Evolutionary conservation across 1,140 invertebrate species (phyloP).

Genomic region (Mycetomoellerius zeteki): DNA sequence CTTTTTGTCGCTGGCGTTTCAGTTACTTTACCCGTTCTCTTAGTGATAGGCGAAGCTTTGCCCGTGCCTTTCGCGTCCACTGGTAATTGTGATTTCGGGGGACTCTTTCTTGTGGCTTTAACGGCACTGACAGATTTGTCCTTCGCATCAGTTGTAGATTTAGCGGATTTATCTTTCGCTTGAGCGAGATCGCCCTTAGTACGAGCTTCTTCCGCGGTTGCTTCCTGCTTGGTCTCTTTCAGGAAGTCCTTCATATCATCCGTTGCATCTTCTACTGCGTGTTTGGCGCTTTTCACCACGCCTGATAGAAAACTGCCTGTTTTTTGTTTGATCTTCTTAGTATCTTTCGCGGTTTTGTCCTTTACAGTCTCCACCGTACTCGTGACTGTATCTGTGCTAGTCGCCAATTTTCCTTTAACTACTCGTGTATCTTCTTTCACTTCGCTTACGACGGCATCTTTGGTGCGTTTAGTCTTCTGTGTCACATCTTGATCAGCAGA

Average conservation of each 20-base stretch:
- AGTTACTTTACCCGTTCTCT: background rate
- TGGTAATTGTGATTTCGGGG: conserved; percentile 12
- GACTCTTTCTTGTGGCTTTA: conserved; percentile 60
- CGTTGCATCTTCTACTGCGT: conserved; percentile 80
- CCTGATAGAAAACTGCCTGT: conserved; percentile 72
- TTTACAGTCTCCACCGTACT: conserved; percentile 32
- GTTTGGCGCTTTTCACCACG: conserved; percentile 75
- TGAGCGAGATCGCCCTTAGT: conserved; percentile 54
- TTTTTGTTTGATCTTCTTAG: conserved; percentile 72
- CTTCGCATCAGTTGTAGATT: conserved; percentile 32
- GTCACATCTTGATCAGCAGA: conserved; percentile 8
- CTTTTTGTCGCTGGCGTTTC: conserved; percentile 70
- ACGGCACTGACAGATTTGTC: conserved; percentile 24
- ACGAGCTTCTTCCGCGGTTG: conserved; percentile 70
- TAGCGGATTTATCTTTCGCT: conserved; percentile 9
- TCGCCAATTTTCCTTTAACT: conserved; percentile 37
- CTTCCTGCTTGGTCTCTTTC: conserved; percentile 78
- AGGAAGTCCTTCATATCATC: conserved; percentile 82
- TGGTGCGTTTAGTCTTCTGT: conserved; percentile 40
- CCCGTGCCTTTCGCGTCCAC: background rate
- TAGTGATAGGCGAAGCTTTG: background rate
- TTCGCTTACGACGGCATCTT: conserved; percentile 60
- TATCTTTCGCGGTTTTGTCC: conserved; percentile 67
- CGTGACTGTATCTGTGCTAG: background rate
- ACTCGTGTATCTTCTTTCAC: conserved; percentile 25